Base-by-base conservation (phyloP, 2,797 vertebrate genomes). In the Cygnus olor region DNA sequence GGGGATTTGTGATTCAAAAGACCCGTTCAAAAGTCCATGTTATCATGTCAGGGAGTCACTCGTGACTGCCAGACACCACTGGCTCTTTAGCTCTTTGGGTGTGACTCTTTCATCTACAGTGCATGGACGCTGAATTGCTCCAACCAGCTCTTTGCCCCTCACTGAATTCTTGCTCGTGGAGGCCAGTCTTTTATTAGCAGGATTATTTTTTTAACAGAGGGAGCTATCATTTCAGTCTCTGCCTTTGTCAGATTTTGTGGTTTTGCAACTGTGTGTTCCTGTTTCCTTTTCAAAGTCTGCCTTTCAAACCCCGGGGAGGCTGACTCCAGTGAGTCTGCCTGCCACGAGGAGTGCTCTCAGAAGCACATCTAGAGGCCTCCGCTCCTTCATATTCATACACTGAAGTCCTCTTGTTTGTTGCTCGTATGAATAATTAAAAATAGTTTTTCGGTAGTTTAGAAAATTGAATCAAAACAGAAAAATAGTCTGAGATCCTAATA, bases 231-330 rank as follows among this genome's bases (percentile, higher is more conserved):
- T 91, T 66, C 18, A 45, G 60, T 51, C 54, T 65, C 85, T 91
- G 38, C 28, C 20, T 78, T 78, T 72, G 54, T 56, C 70, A 77
- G 58, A 63, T 79, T 81, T 81, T 79, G 58, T 88, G 90, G 38
- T 28, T 95, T 88, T 92, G 54, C 40, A 93, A 11, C 72, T 88
- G 47, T 28, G 6, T 87, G 49, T 80, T 89, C 88, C 42, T 95
- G 56, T 60, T 94, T 87, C 77, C 28, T 78, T 93, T 93, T 65
- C 70, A 56, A 61, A 89, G 8, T 42, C 56, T 94, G 66, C 38
- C 54, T 51, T 80, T 89, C 27, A 36, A 79, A 70, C 69, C 1
- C 0, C 1, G 16, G 63, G 38, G 80, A 84, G 30, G 40, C 17
- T 32, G n/a, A 89, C 65, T 93, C 76, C 65, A 85, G 61, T 40